Conservation (phyloP, 1,140 invertebrate species). For the Mizuhopecten yessoensis region DNA sequence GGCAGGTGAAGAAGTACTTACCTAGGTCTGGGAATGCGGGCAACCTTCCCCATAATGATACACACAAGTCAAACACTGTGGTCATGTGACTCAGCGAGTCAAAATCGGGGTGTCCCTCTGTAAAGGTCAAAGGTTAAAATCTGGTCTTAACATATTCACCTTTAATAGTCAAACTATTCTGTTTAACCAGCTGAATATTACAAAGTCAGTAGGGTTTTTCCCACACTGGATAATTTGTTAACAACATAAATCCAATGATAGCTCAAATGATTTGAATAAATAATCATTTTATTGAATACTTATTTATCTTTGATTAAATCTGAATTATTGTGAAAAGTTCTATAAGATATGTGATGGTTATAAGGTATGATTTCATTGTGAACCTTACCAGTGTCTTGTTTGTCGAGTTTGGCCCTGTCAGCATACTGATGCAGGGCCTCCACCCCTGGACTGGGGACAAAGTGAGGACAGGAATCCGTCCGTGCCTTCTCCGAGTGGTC, state of each 20-base stretch:
- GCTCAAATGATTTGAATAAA: too few species aligned
- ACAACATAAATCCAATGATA: too few species aligned
- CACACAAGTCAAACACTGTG: constrained; percentile 90
- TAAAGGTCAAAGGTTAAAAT: constrained; percentile 51
- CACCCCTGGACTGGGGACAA: constrained; percentile 78
- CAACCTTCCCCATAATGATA: constrained; percentile 91
- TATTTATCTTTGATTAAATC: too few species aligned
- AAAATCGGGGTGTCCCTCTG: constrained; percentile 75
- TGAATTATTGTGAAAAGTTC: too few species aligned
- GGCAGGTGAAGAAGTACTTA: constrained; percentile 43
- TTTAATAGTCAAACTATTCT: too few species aligned
- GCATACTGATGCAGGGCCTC: constrained; percentile 81
- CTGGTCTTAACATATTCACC: neutral
- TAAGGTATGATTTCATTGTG: too few species aligned
- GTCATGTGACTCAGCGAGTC: constrained; percentile 74
- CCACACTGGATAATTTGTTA: too few species aligned
- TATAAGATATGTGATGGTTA: too few species aligned
- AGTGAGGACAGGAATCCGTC: constrained; percentile 79
- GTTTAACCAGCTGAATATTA: too few species aligned
- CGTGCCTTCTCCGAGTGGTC: constrained; percentile 71
- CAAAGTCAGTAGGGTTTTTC: too few species aligned
- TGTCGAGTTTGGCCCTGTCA: constrained; percentile 67
- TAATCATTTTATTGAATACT: too few species aligned
- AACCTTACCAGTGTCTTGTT: constrained; percentile 71
- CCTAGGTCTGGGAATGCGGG: constrained; percentile 60